Percentiles rank a stretch among this genome's conserved stretches.
Conservation (phyloP, 2,888 invertebrate genomes). For the Aplocera efformata region DNA sequence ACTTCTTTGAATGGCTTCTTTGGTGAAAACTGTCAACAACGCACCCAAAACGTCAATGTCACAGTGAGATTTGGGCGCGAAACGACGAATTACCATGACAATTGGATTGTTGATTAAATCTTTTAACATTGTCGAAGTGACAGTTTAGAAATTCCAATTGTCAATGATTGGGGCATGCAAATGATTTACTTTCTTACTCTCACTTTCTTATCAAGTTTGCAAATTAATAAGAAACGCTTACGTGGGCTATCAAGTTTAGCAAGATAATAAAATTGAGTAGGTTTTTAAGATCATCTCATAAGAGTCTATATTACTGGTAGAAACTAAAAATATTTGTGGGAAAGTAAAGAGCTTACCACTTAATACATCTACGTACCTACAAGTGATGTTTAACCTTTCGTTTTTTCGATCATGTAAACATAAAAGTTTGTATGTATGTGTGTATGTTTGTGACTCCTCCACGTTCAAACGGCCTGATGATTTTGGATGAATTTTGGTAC, state of each 20-base stretch:
- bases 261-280: not conserved
- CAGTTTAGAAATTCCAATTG: constrained; percentile 11
- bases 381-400: too few relatives aligned
- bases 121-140: constrained; percentile 1
- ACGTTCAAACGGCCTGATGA: too few relatives aligned
- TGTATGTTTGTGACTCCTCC: too few relatives aligned
- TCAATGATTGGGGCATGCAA: constrained; percentile 4
- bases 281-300: not conserved
- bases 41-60: constrained; percentile 3
- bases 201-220: constrained; percentile 11
- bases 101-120: constrained; percentile 17
- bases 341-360: too few relatives aligned
- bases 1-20: too few relatives aligned
- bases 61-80: constrained; percentile 13
- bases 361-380: too few relatives aligned
- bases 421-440: too few relatives aligned
- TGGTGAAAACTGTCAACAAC: too few relatives aligned
- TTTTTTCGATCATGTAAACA: too few relatives aligned
- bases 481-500: too few relatives aligned
- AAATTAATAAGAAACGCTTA: not conserved
- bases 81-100: constrained; percentile 11
- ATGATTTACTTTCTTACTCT: constrained; percentile 15
- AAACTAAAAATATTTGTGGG: too few relatives aligned
- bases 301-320: too few relatives aligned
- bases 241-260: constrained; percentile 1